A percentile compares a stretch with the other conserved stretches of the same genome.
Evolutionary conservation across 1,140 invertebrate genomes (phyloP).

Genomic region (Drosophila kepulauana): DNA sequence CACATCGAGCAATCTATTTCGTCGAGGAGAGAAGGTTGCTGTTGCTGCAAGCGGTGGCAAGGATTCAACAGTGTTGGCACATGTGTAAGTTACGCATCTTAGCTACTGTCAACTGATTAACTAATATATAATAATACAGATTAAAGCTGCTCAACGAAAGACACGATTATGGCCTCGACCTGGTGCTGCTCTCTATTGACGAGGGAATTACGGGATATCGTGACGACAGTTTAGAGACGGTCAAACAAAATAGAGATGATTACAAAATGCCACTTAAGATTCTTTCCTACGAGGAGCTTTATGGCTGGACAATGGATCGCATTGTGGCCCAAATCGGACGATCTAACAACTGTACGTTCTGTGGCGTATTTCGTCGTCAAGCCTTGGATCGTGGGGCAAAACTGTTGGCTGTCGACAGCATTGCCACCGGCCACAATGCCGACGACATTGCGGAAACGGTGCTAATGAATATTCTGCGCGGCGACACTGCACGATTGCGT

Average conservation of each 20-base stretch:
- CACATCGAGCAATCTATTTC: slow-evolving; percentile 93
- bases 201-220: slow-evolving; percentile 99
- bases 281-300: slow-evolving; percentile 98
- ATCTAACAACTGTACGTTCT: slow-evolving; percentile 99
- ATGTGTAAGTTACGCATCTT: slow-evolving; percentile 86
- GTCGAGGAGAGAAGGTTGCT: slow-evolving; percentile 94
- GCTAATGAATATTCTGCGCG: slow-evolving; percentile 98
- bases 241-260: slow-evolving; percentile 96
- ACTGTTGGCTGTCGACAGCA: slow-evolving; percentile 94
- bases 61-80: slow-evolving; percentile 98
- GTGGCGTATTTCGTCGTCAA: slow-evolving; percentile 98
- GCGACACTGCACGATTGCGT: slow-evolving; percentile 96
- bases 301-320: slow-evolving; percentile 99
- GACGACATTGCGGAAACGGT: slow-evolving; percentile 99
- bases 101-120: too few species aligned
- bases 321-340: slow-evolving; percentile 97
- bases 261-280: slow-evolving; percentile 98
- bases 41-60: slow-evolving; percentile 99
- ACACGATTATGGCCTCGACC: slow-evolving; percentile 95
- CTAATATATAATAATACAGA: slow-evolving; percentile 14
- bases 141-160: slow-evolving; percentile 96
- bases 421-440: slow-evolving; percentile 99
- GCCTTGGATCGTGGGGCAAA: slow-evolving; percentile 97
- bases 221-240: slow-evolving; percentile 99
- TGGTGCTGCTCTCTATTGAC: slow-evolving; percentile 98